Evolutionary conservation across 2,797 vertebrate species (phyloP), one percentile per base, ranked within the genome.

Genomic region (Sphaeramia orbicularis): DNA sequence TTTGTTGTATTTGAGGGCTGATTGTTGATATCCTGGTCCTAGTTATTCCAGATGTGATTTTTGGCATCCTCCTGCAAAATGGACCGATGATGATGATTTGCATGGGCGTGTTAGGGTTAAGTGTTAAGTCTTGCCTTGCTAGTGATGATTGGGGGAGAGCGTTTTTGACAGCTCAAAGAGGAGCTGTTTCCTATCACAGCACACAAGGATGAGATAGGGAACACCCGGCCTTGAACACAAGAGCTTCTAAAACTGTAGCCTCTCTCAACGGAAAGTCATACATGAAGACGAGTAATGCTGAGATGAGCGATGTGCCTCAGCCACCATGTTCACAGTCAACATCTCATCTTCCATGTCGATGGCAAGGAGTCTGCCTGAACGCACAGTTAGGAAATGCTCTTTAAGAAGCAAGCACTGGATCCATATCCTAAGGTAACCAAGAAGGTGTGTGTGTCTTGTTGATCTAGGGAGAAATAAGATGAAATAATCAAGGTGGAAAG

Each of bases 281-380:
- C 37, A 81, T 79, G 61, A 62, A 68, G 72, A 59, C 66, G 55
- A 79, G 70, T 18, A 52, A 59, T 21, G 14, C 62, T 37, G 72
- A 77, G 55, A 59, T 57, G 75, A 77, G 73, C n/a, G 15, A 71
- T 83, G 82, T 57, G 75, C 74, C 11, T 1, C 57, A 44, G 52
- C 72, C 61, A 30, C 81, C 65, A 94, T 95, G 94, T 95, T 96
- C 90, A 93, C 93, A 0, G 91, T 95, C 75, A 96, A 92, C 80
- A 79, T 96, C 85, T 95, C 92, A 0, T 94, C 93, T 1, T 94
- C 94, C 65, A 71, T 94, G 88, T 80, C 88, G 49, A 79, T 90
- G 84, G 16, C 89, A 80, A 91, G 84, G 83, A 85, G 81, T 10
- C 78, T 43, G 4, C 69, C 88, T 61, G 74, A 90, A 41, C 73